Percentiles rank a stretch among this genome's conserved stretches.
phyloP scores from a whole-genome alignment of 2,797 vertebrate genomes.

The Cyclura pinguis region DNA sequence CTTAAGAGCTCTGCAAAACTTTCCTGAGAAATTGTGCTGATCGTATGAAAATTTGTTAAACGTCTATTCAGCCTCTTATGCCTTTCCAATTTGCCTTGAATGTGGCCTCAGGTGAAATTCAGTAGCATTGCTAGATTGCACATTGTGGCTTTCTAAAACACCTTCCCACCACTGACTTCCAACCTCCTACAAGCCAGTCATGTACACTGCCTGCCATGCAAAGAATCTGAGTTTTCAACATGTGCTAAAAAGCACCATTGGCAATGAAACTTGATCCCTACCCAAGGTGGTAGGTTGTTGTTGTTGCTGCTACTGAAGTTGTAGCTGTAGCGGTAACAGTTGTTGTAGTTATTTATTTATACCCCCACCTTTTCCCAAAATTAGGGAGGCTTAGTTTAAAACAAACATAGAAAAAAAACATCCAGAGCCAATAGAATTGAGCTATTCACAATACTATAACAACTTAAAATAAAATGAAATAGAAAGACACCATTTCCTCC shows the following conservation, averaged over 20 bases:
- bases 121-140: not conserved
- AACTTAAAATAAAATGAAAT: not conserved
- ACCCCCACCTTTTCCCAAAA: too few relatives aligned
- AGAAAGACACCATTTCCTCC: not conserved
- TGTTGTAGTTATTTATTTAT: too few relatives aligned
- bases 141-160: not conserved
- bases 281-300: not conserved
- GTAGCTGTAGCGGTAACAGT: too few relatives aligned
- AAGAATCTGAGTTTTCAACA: not conserved
- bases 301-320: not conserved
- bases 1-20: not conserved
- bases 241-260: not conserved
- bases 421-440: too few relatives aligned
- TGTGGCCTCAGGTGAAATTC: slow-evolving; percentile 6
- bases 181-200: not conserved
- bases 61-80: not conserved
- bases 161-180: not conserved
- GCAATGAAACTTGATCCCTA: not conserved
- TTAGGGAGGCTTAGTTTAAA: too few relatives aligned
- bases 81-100: not conserved
- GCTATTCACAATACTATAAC: too few relatives aligned
- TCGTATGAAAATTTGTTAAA: not conserved
- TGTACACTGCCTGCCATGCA: not conserved
- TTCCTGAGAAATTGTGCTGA: not conserved
- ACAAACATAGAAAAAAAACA: too few relatives aligned